These are phyloP conservation scores for Harpalus rubripes DNA, from an alignment of 2,888 invertebrate genomes.

Conservation along the genomic window DNA sequence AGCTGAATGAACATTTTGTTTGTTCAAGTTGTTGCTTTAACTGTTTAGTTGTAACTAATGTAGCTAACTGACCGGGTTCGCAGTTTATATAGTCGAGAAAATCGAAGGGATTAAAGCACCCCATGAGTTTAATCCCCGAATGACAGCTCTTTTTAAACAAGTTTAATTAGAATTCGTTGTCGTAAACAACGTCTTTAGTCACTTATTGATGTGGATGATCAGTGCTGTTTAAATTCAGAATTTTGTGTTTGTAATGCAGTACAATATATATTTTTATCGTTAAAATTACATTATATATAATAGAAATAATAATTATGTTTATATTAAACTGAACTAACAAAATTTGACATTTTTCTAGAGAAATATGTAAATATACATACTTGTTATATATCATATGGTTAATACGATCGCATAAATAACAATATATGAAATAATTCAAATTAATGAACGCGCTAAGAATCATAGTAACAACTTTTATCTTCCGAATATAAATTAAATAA, in stretches of 20 bases:
- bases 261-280: no score
- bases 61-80: slow-evolving; percentile 14
- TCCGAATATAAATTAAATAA: no score
- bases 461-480: no score
- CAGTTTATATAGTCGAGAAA: slow-evolving; percentile 44
- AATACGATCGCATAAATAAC: no score
- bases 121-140: slow-evolving; percentile 61
- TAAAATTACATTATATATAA: no score
- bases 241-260: neutral
- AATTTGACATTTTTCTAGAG: no score
- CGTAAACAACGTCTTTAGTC: slow-evolving; percentile 55
- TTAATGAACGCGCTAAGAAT: no score
- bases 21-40: slow-evolving; percentile 27
- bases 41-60: slow-evolving; percentile 46
- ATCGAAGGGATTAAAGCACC: slow-evolving; percentile 52
- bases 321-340: no score
- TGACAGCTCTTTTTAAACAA: slow-evolving; percentile 56
- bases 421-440: no score
- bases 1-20: slow-evolving; percentile 45
- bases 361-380: no score
- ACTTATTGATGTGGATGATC: slow-evolving; percentile 17
- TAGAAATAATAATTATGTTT: neutral
- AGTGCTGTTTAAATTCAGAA: neutral
- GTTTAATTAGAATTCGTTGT: slow-evolving; percentile 62
- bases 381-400: neutral